Evolutionary conservation across 2,797 vertebrate species (phyloP).

Genomic region (Propithecus perrieri): DNA sequence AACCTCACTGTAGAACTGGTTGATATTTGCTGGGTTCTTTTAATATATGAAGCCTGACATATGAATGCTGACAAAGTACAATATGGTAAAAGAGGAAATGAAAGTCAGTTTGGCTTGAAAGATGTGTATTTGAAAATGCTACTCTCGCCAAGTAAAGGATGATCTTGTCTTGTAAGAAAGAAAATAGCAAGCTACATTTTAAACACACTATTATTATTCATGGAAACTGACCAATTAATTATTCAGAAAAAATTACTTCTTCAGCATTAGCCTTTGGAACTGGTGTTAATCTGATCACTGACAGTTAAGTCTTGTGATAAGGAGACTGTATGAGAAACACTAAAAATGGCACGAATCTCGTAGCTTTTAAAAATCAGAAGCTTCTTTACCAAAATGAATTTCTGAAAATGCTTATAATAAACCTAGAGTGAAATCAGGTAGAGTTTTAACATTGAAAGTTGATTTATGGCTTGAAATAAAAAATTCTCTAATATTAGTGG

Average conservation of each 20-base stretch:
- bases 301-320: neutral
- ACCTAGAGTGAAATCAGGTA: neutral
- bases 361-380: conserved; percentile 33
- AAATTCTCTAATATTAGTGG: neutral
- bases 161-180: conserved; percentile 40
- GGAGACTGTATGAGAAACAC: neutral
- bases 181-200: conserved; percentile 46
- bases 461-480: conserved; percentile 9
- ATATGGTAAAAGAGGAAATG: conserved; percentile 14
- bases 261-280: neutral
- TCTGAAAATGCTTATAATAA: conserved; percentile 42
- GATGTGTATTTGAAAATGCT: conserved; percentile 13
- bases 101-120: conserved; percentile 52
- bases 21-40: conserved; percentile 28
- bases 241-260: conserved; percentile 40
- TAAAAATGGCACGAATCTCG: conserved; percentile 31
- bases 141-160: conserved; percentile 29
- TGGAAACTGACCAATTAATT: conserved; percentile 30
- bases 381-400: conserved; percentile 26
- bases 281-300: neutral
- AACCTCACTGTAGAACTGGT: neutral
- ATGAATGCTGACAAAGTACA: conserved; percentile 35
- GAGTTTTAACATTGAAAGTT: conserved; percentile 6
- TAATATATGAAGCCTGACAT: conserved; percentile 19
- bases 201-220: conserved; percentile 31